Evolutionary conservation across 2,113 vertebrate species (phyloP).

Genomic region (Rhinopomastus cyanomelas): DNA sequence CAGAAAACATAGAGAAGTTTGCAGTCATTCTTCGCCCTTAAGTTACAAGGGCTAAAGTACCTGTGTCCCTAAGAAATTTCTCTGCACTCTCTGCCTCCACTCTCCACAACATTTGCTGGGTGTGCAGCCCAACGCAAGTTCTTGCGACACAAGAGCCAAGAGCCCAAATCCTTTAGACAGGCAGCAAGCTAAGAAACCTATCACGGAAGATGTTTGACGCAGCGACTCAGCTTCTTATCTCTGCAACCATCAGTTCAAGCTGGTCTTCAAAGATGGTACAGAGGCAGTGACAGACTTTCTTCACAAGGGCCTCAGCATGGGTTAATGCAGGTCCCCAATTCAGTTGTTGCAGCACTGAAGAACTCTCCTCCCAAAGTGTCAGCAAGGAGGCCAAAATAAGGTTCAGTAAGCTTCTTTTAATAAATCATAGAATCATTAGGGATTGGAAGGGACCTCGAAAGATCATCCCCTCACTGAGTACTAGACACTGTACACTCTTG

Average conservation of each 20-base stretch:
- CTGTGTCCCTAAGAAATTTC: background rate
- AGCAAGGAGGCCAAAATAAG: background rate
- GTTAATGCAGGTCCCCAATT: background rate
- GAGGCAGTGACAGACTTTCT: background rate
- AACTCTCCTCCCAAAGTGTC: background rate
- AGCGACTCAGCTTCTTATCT: background rate
- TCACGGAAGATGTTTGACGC: fast-evolving
- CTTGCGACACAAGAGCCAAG: background rate
- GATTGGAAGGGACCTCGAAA: no score
- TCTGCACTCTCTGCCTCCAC: background rate
- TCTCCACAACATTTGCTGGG: background rate
- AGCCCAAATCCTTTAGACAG: background rate
- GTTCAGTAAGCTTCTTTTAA: background rate
- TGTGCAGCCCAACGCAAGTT: background rate
- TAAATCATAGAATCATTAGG: background rate
- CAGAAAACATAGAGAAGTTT: background rate
- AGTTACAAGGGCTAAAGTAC: background rate
- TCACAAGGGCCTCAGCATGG: background rate
- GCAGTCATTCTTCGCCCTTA: no score
- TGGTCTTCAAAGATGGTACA: background rate
- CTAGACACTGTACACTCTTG: background rate
- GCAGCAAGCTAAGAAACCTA: background rate
- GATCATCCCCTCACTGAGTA: background rate
- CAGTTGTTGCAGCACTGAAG: background rate
- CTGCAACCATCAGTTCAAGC: background rate